phyloP scores from a whole-genome alignment of 2,113 vertebrate species.

The Guaruba guarouba region DNA sequence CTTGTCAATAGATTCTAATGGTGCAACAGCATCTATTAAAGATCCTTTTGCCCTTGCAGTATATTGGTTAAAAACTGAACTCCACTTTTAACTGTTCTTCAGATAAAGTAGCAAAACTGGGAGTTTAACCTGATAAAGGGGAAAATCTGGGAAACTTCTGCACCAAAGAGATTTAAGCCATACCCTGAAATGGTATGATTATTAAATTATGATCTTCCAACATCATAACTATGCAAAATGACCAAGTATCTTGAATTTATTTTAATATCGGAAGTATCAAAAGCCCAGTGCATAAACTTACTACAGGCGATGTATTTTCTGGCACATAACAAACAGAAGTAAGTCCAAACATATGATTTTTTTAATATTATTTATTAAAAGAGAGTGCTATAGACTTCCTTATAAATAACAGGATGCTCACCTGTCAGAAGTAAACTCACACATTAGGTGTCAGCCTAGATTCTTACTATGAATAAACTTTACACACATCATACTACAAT shows the following conservation, averaged over 20 bases:
- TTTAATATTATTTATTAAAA: neutral
- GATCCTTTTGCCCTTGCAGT: neutral
- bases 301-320: neutral
- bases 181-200: neutral
- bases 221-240: neutral
- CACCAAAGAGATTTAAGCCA: neutral
- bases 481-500: neutral
- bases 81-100: neutral
- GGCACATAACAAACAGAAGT: neutral
- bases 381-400: neutral
- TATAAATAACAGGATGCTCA: neutral
- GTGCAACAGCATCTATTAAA: neutral
- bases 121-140: neutral
- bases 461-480: neutral
- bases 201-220: neutral
- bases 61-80: neutral
- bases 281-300: neutral
- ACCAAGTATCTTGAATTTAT: neutral
- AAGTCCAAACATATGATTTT: neutral
- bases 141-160: neutral
- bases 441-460: neutral
- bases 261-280: neutral
- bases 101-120: neutral
- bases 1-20: neutral
- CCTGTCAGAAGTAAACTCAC: neutral